Evolutionary conservation across 2,888 invertebrate species (phyloP).

Genomic region (Brachyptera putata): DNA sequence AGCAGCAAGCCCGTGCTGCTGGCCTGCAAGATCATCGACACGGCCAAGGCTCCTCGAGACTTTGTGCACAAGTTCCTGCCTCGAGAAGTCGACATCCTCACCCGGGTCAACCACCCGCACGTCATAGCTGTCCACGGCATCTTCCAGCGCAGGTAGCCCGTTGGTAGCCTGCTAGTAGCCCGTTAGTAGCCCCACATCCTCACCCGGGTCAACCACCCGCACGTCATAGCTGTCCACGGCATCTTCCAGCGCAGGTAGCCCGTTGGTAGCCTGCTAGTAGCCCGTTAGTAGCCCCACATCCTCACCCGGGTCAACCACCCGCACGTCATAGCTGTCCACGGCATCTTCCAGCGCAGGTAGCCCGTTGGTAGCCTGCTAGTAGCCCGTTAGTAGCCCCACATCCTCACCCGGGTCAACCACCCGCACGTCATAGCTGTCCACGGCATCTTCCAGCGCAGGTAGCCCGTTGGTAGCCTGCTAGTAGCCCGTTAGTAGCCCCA

Average conservation of each 20-base stretch:
- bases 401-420: conserved; percentile 69
- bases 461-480: no score
- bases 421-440: conserved; percentile 74
- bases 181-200: conserved; percentile 74
- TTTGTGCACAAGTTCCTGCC: conserved; percentile 78
- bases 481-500: conserved; percentile 76
- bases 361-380: no score
- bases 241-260: conserved; percentile 45
- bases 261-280: no score
- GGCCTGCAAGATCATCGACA: conserved; percentile 73
- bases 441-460: conserved; percentile 50
- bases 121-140: conserved; percentile 73
- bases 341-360: conserved; percentile 48
- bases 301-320: conserved; percentile 71
- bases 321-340: conserved; percentile 71
- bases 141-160: conserved; percentile 22
- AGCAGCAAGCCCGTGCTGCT: conserved; percentile 45
- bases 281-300: conserved; percentile 74
- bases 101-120: conserved; percentile 72
- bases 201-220: conserved; percentile 70
- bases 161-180: no score
- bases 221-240: conserved; percentile 71
- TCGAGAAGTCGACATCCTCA: conserved; percentile 72
- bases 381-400: conserved; percentile 74
- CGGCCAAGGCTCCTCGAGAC: conserved; percentile 66